Conservation (phyloP, 1,140 invertebrate genomes). For the Rhagoletis pomonella region DNA sequence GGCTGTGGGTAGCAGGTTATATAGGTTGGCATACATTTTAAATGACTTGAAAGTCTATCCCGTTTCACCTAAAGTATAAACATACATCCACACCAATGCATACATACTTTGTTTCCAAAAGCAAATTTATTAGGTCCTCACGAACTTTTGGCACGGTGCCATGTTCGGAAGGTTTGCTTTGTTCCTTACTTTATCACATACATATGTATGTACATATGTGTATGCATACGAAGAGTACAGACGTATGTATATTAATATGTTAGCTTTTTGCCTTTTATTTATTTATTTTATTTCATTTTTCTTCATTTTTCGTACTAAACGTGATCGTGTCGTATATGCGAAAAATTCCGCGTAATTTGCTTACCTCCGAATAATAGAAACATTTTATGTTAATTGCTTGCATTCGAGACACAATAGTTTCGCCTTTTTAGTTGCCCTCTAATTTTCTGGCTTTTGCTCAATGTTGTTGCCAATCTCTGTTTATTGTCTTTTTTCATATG, state of each 20-base stretch:
- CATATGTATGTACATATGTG: neutral
- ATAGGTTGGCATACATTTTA: neutral
- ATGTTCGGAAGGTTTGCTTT: slow-evolving; percentile 37
- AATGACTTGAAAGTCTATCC: slow-evolving; percentile 13
- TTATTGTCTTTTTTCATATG: neutral
- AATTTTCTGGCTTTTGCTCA: neutral
- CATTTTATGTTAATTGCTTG: slow-evolving; percentile 20
- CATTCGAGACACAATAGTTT: slow-evolving; percentile 14
- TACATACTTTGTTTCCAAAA: slow-evolving; percentile 7
- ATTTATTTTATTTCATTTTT: neutral
- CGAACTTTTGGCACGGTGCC: slow-evolving; percentile 21
- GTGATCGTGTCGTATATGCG: neutral
- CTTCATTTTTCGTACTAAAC: neutral
- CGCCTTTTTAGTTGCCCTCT: slow-evolving; percentile 32
- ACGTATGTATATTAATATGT: neutral
- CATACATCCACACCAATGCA: neutral
- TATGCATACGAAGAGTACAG: neutral
- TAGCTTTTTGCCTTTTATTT: neutral
- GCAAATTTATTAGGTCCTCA: slow-evolving; percentile 30
- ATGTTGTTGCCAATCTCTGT: neutral
- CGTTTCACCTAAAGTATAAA: neutral
- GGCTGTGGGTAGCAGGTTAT: neutral
- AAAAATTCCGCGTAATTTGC: slow-evolving; percentile 27
- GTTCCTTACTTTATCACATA: neutral
- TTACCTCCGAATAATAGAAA: neutral